phyloP scores from a whole-genome alignment of 2,113 vertebrate species.

The Patagioenas fasciata region DNA sequence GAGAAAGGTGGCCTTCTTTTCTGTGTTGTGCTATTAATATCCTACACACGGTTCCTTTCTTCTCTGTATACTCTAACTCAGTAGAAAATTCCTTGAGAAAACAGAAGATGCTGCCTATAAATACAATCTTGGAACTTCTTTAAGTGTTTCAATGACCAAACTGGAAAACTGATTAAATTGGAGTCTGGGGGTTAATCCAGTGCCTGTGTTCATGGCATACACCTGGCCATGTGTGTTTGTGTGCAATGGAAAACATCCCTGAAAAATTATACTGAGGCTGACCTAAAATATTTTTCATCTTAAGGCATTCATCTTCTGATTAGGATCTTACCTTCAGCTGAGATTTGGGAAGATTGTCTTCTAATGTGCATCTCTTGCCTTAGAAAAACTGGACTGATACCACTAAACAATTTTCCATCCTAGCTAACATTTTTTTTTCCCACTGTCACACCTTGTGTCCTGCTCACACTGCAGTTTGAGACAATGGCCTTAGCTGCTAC shows the following conservation, averaged over 20 bases:
- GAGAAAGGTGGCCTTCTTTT: background rate
- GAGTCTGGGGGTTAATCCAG: background rate
- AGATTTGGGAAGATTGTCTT: background rate
- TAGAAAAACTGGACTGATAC: background rate
- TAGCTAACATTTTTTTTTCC: background rate
- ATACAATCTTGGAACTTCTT: background rate
- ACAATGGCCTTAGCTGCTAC: background rate
- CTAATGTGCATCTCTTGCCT: background rate
- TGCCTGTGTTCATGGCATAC: background rate
- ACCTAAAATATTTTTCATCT: background rate
- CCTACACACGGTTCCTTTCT: background rate
- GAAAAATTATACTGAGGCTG: background rate
- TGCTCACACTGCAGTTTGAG: background rate
- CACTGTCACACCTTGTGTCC: background rate
- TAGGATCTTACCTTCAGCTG: background rate
- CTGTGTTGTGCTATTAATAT: background rate
- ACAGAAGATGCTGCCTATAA: background rate
- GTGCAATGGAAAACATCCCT: background rate
- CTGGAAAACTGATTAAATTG: background rate
- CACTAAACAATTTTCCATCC: background rate
- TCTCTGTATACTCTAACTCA: background rate
- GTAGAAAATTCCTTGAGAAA: background rate
- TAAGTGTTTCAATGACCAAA: background rate
- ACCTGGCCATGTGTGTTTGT: background rate
- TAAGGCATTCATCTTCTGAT: background rate